These are phyloP conservation scores for Gambelia wislizenii DNA, from an alignment of 2,797 vertebrate species.

Conservation along the genomic window DNA sequence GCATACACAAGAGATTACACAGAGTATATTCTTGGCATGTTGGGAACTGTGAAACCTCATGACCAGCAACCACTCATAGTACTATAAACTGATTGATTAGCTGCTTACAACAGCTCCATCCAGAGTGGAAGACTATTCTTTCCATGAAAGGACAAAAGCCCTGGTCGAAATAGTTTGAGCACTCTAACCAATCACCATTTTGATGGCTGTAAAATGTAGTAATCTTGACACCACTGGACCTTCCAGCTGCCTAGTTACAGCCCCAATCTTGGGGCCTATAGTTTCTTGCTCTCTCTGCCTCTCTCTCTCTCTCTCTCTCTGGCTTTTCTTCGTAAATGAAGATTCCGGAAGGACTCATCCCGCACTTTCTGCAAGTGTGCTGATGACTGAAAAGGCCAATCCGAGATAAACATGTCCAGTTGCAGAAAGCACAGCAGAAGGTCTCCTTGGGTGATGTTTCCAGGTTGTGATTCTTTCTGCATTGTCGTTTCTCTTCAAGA, in stretches of 20 bases:
- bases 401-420: too few species aligned
- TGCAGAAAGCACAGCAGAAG: too few species aligned
- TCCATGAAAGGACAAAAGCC: neutral
- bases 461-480: too few species aligned
- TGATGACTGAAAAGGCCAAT: too few species aligned
- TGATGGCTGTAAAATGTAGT: neutral
- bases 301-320: too few species aligned
- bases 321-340: too few species aligned
- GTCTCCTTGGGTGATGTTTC: too few species aligned
- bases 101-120: neutral
- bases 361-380: too few species aligned
- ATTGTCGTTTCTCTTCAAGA: too few species aligned
- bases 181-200: neutral
- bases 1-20: constrained; percentile 20
- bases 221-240: constrained; percentile 51
- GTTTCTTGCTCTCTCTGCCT: constrained; percentile 39
- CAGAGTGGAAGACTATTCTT: neutral
- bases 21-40: neutral
- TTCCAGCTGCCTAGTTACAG: constrained; percentile 20
- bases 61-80: neutral
- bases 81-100: neutral
- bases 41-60: neutral
- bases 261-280: neutral
- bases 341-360: too few species aligned
- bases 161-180: neutral